A percentile compares a stretch with the other conserved stretches of the same genome.
Evolutionary conservation across 2,113 vertebrate genomes (phyloP).

Genomic region (Ceyx melanurus): DNA sequence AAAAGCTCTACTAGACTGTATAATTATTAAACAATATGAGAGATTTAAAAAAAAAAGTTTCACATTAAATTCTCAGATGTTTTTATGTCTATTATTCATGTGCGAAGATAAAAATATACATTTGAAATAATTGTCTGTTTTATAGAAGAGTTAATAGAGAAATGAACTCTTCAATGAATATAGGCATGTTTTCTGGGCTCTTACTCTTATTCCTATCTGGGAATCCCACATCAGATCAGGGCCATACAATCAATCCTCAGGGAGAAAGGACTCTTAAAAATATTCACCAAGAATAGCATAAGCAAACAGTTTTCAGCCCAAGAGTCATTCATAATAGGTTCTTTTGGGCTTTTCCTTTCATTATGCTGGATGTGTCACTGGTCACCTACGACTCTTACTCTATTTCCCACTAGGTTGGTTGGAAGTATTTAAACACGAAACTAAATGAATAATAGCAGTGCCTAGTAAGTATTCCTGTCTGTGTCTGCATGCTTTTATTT

Average conservation of each 20-base stretch:
- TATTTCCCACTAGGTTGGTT: not conserved
- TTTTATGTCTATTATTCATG: constrained; percentile 2
- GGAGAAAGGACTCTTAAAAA: not conserved
- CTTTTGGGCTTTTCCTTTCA: not conserved
- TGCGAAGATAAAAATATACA: constrained; percentile 24
- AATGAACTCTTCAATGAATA: not conserved
- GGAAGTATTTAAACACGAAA: not conserved
- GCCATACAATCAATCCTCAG: not conserved
- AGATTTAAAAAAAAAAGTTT: not conserved
- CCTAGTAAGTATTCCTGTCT: not conserved
- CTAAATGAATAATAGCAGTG: not conserved
- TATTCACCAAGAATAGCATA: not conserved
- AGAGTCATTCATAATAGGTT: not conserved
- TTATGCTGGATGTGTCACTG: not conserved
- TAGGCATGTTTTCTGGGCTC: not conserved
- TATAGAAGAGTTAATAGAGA: constrained; percentile 11
- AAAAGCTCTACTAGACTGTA: not conserved
- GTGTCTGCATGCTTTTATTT: not conserved
- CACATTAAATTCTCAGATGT: not conserved
- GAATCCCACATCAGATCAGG: not conserved
- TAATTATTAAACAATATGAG: not conserved
- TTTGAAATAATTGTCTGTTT: constrained; percentile 42
- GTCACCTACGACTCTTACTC: not conserved
- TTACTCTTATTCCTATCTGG: not conserved
- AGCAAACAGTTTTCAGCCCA: not conserved